phyloP scores from a whole-genome alignment of 2,888 invertebrate genomes.

The Micoletzkya japonica region DNA sequence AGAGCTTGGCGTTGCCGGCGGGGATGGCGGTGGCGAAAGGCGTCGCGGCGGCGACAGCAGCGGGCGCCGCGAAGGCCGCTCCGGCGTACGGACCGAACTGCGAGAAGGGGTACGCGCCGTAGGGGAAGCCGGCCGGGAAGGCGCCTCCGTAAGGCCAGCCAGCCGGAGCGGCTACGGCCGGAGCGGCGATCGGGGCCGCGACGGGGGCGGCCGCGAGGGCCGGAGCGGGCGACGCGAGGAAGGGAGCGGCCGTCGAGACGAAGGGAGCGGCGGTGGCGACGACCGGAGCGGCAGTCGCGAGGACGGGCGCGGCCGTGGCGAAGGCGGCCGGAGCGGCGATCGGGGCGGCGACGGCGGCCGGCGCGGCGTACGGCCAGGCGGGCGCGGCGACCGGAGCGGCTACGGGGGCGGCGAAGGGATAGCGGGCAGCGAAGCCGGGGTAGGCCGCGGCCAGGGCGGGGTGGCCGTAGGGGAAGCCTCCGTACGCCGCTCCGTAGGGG shows the following conservation, averaged over 20 bases:
- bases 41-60: constrained; percentile 2
- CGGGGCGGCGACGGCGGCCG: not conserved
- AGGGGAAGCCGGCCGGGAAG: constrained; percentile 23
- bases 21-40: constrained; percentile 1
- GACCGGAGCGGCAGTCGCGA: not conserved
- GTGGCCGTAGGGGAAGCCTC: too few relatives aligned
- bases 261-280: not conserved
- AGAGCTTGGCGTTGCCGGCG: constrained; percentile 20
- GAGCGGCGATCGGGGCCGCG: too few relatives aligned
- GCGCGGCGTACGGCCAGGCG: not conserved
- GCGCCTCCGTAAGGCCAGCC: too few relatives aligned
- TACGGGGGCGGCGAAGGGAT: not conserved
- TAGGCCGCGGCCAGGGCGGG: too few relatives aligned
- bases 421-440: too few relatives aligned
- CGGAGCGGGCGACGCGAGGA: too few relatives aligned
- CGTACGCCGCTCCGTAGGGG: too few relatives aligned
- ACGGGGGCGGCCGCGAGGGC: too few relatives aligned
- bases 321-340: not conserved
- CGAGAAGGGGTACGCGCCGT: not conserved
- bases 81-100: too few relatives aligned
- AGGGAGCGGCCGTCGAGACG: too few relatives aligned
- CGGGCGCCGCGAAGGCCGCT: too few relatives aligned
- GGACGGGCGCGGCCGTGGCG: not conserved
- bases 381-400: not conserved
- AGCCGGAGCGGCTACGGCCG: too few relatives aligned